These are phyloP conservation scores for Platycheirus rosarum DNA, from an alignment of 2,888 invertebrate species.

Conservation along the genomic window DNA sequence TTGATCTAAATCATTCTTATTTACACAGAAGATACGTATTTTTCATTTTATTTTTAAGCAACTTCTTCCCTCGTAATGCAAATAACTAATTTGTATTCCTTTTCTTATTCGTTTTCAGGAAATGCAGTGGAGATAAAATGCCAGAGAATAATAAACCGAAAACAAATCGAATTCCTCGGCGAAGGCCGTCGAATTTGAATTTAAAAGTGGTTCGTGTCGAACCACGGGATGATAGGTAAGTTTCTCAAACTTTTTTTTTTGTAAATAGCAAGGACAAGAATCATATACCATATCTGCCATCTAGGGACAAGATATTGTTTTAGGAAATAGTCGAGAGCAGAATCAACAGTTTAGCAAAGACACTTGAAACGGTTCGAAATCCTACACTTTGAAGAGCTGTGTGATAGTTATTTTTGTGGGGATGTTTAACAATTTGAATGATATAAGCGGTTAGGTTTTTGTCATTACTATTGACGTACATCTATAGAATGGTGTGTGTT, in stretches of 20 bases:
- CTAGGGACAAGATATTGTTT: background rate
- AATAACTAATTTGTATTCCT: background rate
- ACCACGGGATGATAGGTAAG: conserved; percentile 61
- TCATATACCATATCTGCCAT: background rate
- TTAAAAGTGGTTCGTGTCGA: conserved; percentile 68
- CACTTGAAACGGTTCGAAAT: background rate
- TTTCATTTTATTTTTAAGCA: background rate
- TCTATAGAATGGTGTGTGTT: background rate
- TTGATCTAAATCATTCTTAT: background rate
- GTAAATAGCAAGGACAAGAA: conserved; percentile 9
- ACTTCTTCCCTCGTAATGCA: background rate
- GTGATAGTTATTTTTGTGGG: background rate
- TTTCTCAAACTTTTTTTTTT: conserved; percentile 34
- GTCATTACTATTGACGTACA: background rate
- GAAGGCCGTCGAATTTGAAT: conserved; percentile 70
- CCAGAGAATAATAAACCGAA: conserved; percentile 60
- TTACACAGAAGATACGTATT: conserved; percentile 8
- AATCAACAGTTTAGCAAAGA: background rate
- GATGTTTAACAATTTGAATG: too few species aligned
- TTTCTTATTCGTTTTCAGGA: conserved; percentile 42
- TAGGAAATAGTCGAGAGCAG: background rate
- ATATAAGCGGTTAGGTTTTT: too few species aligned
- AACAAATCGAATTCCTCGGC: conserved; percentile 66
- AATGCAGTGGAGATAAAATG: conserved; percentile 54
- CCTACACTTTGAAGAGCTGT: background rate